phyloP scores from a whole-genome alignment of 2,797 vertebrate species.

The Streptopelia turtur region DNA sequence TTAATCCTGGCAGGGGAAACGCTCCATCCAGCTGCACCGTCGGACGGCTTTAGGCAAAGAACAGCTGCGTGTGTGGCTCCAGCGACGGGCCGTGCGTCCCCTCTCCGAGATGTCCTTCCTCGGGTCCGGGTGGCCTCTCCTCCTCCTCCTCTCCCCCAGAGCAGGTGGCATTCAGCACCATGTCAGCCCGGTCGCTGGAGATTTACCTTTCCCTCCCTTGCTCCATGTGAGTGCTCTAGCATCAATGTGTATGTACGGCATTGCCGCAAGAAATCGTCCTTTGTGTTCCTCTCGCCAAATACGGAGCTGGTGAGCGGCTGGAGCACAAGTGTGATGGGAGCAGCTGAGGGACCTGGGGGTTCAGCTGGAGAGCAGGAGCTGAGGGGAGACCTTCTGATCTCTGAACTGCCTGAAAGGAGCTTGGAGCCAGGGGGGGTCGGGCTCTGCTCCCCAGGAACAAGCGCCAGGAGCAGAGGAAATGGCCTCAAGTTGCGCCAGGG shows the following conservation, averaged over 20 bases:
- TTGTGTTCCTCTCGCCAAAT: background rate
- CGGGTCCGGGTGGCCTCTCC: accelerated
- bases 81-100: accelerated
- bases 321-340: too few species aligned
- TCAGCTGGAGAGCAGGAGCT: too few species aligned
- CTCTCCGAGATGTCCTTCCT: background rate
- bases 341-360: too few species aligned
- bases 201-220: accelerated
- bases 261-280: background rate
- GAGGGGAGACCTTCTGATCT: too few species aligned
- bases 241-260: accelerated
- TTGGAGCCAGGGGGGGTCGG: too few species aligned
- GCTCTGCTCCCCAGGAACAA: too few species aligned
- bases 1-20: background rate
- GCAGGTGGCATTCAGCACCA: background rate
- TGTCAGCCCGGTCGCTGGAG: background rate
- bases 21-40: background rate
- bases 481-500: too few species aligned
- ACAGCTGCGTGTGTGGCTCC: background rate
- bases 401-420: too few species aligned
- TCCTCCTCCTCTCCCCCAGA: background rate
- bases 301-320: background rate
- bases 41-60: background rate
- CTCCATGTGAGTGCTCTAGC: accelerated
- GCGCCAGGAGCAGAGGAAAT: too few species aligned